A percentile compares a stretch with the other conserved stretches of the same genome.
phyloP scores from a whole-genome alignment of 2,797 vertebrate species.

The Oreonectes daqikongensis region DNA sequence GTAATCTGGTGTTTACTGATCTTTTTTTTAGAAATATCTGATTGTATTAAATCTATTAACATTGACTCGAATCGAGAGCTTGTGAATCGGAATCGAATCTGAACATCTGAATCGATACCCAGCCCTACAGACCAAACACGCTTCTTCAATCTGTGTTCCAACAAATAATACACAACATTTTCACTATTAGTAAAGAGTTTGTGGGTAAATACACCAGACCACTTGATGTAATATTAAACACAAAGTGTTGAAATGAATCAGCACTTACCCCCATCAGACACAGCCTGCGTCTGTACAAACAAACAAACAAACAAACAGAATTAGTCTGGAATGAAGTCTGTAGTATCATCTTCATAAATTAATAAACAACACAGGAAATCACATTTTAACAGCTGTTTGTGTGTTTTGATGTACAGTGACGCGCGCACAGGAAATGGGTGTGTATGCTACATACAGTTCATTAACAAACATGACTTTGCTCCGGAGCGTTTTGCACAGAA shows the following conservation, averaged over 20 bases:
- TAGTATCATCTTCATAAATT: not conserved
- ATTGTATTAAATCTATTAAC: too few relatives aligned
- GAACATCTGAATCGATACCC: too few relatives aligned
- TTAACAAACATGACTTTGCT: not conserved
- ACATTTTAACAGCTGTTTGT: not conserved
- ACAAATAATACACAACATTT: not conserved
- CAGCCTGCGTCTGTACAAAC: slow-evolving; percentile 67
- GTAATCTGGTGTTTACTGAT: too few relatives aligned
- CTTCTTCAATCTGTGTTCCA: not conserved
- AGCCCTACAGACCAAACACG: too few relatives aligned
- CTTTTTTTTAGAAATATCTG: too few relatives aligned
- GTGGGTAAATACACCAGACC: not conserved
- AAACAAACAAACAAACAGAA: slow-evolving; percentile 42
- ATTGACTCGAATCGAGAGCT: too few relatives aligned
- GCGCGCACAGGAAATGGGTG: slow-evolving; percentile 31
- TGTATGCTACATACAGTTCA: not conserved
- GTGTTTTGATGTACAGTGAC: not conserved
- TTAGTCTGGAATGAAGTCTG: not conserved
- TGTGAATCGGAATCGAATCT: too few relatives aligned
- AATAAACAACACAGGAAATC: slow-evolving; percentile 9
- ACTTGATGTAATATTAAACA: not conserved
- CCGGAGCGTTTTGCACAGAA: not conserved
- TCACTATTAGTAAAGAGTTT: not conserved
- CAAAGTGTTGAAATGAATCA: not conserved
- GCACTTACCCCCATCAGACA: slow-evolving; percentile 83